Base-by-base conservation (phyloP, 2,888 invertebrate species). In the Chaetogeoica ovagalla region DNA sequence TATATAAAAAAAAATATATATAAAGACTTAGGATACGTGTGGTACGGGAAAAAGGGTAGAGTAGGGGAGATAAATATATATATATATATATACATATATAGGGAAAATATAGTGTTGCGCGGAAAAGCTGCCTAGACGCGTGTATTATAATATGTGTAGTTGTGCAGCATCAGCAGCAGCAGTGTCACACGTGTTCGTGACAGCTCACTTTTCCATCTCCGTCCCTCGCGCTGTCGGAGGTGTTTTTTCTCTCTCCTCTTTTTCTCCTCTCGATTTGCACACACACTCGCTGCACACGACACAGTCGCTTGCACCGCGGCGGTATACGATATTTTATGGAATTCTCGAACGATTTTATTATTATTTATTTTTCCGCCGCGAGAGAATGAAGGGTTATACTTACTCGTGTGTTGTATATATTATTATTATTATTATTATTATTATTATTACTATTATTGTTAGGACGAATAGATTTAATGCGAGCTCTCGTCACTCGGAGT, bases 281-380 rank as follows among this genome's bases (percentile, higher is more conserved):
- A 4, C 30, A 4, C 30, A 4, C 30, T 1, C 30, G 30, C 55
- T 75, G 59, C 74, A 66, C 75, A 66, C 75, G n/a, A 75, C 75
- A 59, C 75, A 66, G 66, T 57, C 55, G 74, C 30, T 30, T 30
- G 74, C 57, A 65, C n/a, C n/a, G n/a, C n/a, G n/a, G n/a, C n/a
- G n/a, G n/a, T n/a, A n/a, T n/a, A n/a, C 66, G 59, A 77, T 77
- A 77, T 77, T 77, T 79, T 79, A 79, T 79, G 79, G 79, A 79
- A 79, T 79, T 79, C 70, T 79, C 19, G 70, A 79, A 79, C 79
- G 75, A 59, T 75, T 75, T 66, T 75, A 2, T 30, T 30, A 30
- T 2, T 30, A 30, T 30, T 30, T n/a, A n/a, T 30, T 30, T 30
- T 30, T 30, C 30, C 30, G 4, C 13, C 57, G 66, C 66, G 75